Conservation (phyloP, 2,113 vertebrate genomes). For the Cranoglanis bouderius region DNA sequence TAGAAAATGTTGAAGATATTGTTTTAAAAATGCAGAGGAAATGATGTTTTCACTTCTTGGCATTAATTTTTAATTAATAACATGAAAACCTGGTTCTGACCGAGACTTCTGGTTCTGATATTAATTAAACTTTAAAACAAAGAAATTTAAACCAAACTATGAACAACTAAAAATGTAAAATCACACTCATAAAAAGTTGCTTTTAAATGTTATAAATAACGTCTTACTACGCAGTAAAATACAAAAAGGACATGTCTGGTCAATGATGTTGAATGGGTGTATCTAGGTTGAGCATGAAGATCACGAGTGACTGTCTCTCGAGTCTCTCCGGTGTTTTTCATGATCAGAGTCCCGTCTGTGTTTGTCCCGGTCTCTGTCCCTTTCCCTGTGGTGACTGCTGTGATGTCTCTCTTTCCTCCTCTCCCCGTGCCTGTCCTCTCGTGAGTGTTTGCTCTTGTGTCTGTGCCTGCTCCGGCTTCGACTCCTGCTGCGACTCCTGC, state of each 20-base stretch:
- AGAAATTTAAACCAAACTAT: slow-evolving; percentile 11
- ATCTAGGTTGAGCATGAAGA: slow-evolving; percentile 41
- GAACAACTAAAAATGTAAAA: slow-evolving; percentile 45
- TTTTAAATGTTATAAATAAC: slow-evolving; percentile 56
- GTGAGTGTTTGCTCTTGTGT: slow-evolving; percentile 73
- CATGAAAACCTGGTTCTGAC: slow-evolving; percentile 23
- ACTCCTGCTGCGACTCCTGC: slow-evolving; percentile 69
- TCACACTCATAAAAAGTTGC: slow-evolving; percentile 51
- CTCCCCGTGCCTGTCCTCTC: slow-evolving; percentile 73
- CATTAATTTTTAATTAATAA: slow-evolving; percentile 24
- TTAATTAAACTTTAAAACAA: slow-evolving; percentile 26
- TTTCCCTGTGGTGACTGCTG: slow-evolving; percentile 57
- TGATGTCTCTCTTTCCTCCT: slow-evolving; percentile 82
- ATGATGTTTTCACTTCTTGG: slow-evolving; percentile 49
- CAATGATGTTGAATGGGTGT: slow-evolving; percentile 44
- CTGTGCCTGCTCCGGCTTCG: slow-evolving; percentile 66
- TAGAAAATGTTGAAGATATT: slow-evolving; percentile 63
- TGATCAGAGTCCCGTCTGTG: slow-evolving; percentile 80
- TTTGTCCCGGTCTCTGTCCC: slow-evolving; percentile 72
- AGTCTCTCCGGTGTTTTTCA: slow-evolving; percentile 82
- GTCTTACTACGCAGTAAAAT: slow-evolving; percentile 56
- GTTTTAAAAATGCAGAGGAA: slow-evolving; percentile 30
- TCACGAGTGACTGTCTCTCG: slow-evolving; percentile 78
- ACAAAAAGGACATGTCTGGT: slow-evolving; percentile 51
- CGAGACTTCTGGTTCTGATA: neutral